phyloP scores from a whole-genome alignment of 1,140 invertebrate genomes.

The Cydia splendana region DNA sequence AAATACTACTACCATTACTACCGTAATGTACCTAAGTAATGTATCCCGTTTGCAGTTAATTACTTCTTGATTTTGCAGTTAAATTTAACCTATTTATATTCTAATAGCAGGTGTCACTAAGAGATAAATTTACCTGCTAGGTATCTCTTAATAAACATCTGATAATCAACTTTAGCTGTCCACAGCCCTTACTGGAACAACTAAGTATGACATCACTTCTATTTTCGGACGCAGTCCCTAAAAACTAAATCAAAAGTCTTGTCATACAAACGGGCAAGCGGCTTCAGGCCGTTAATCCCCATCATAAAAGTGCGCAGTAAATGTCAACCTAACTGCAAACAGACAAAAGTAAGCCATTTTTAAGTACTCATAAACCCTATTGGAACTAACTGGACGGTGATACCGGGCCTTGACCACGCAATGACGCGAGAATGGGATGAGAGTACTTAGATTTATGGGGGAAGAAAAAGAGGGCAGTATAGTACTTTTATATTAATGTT shows the following conservation, averaged over 20 bases:
- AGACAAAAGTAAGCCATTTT: neutral
- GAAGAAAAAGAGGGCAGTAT: constrained; percentile 14
- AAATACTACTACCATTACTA: no score
- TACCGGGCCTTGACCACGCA: constrained; percentile 24
- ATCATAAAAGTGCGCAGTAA: constrained; percentile 28
- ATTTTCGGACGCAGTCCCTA: neutral
- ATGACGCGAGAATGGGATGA: constrained; percentile 18
- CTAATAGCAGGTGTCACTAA: no score
- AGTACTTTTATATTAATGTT: constrained; percentile 6
- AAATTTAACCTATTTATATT: no score
- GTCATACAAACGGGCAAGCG: constrained; percentile 7
- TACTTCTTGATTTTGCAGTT: no score
- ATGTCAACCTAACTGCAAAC: neutral
- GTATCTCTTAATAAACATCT: no score
- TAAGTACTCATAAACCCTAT: neutral
- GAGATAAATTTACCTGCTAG: no score
- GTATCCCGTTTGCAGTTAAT: no score
- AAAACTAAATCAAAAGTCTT: constrained; percentile 14
- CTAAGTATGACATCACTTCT: neutral
- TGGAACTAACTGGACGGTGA: neutral
- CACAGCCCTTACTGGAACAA: no score
- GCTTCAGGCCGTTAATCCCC: constrained; percentile 15
- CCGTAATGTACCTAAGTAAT: no score
- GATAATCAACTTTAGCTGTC: no score
- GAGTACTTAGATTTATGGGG: constrained; percentile 26